Percentiles rank a stretch among this genome's conserved stretches.
These are phyloP conservation scores for Neria commutata DNA, from an alignment of 2,888 invertebrate genomes.

Conservation along the genomic window DNA sequence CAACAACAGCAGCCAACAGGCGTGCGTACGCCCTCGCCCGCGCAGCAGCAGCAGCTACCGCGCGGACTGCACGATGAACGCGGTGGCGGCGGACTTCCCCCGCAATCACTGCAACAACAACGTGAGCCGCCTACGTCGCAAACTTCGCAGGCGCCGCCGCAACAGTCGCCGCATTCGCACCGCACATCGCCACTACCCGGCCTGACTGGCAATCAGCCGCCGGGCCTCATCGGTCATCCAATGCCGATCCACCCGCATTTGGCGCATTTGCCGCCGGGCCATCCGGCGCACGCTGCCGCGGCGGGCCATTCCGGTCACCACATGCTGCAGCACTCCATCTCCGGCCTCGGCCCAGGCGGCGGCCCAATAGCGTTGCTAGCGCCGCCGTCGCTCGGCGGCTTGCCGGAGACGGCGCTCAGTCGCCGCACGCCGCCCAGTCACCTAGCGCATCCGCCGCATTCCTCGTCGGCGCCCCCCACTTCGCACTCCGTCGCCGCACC, in stretches of 20 bases:
- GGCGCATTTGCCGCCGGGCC: slow-evolving; percentile 54
- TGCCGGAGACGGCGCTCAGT: slow-evolving; percentile 56
- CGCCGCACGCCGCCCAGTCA: slow-evolving; percentile 59
- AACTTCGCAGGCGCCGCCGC: slow-evolving; percentile 44
- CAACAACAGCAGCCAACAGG: slow-evolving; percentile 40
- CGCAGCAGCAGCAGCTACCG: slow-evolving; percentile 49
- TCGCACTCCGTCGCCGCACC: slow-evolving; percentile 45
- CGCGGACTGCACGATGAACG: slow-evolving; percentile 47
- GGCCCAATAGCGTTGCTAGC: slow-evolving; percentile 54
- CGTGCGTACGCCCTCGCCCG: slow-evolving; percentile 58
- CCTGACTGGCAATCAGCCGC: slow-evolving; percentile 49
- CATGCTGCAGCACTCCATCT: slow-evolving; percentile 56
- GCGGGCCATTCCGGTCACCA: slow-evolving; percentile 59
- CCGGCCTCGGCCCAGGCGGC: slow-evolving; percentile 51
- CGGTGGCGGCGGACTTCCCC: slow-evolving; percentile 31
- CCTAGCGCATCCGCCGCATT: slow-evolving; percentile 54
- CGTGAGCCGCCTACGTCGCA: slow-evolving; percentile 46
- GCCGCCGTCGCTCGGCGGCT: slow-evolving; percentile 53
- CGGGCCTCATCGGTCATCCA: slow-evolving; percentile 58
- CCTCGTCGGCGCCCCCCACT: slow-evolving; percentile 47
- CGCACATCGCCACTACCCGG: slow-evolving; percentile 60
- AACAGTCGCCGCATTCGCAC: slow-evolving; percentile 53
- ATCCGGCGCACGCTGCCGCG: slow-evolving; percentile 53
- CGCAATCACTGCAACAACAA: slow-evolving; percentile 38
- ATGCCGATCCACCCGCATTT: slow-evolving; percentile 59